Base-by-base conservation (phyloP, 2,888 invertebrate species). In the Toxonevra muliebris region DNA sequence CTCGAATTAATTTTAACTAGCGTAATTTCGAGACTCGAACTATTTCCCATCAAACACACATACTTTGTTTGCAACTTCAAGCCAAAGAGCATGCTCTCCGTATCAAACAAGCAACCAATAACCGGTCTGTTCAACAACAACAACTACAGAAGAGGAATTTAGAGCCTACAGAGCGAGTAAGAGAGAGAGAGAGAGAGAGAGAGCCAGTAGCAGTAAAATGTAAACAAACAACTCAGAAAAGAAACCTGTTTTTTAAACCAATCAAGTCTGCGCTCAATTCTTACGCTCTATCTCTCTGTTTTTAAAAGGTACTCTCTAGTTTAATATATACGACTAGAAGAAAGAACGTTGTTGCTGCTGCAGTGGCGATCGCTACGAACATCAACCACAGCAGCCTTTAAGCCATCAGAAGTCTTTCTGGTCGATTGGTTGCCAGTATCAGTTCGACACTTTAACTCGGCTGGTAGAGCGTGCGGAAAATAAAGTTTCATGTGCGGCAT, bases 361-460 rank as follows among this genome's bases (percentile, higher is more conserved):
- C 58, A 15, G 19, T 19, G 9, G n/a, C 54, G 19, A 12, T 30
- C 20, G 7, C 43, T 15, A 7, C 40, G 58, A 60, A 13, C 60
- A 48, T 20, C 30, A 30, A 30, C 30, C 2, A 4, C 7, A 53
- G 30, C 54, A 17, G 60, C 54, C 50, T 62, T 19, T 19, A 66
- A 65, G 60, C 57, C 71, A 68, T 69, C 69, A 73, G 67, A 60
- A 70, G 77, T 79, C 77, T 82, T 80, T 79, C 76, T 80, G 82
- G 78, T 77, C 81, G 83, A 80, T 80, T 80, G 78, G 78, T 72
- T 76, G 76, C 70, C 78, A 84, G 82, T 83, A 80, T 76, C 79
- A 78, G 68, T 79, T 80, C 74, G 79, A 78, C 80, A 79, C 77
- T 75, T 79, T 70, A 73, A 75, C 80, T 75, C 76, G 80, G 76